Evolutionary conservation across 2,888 invertebrate species (phyloP).

Genomic region (Nebria salina): DNA sequence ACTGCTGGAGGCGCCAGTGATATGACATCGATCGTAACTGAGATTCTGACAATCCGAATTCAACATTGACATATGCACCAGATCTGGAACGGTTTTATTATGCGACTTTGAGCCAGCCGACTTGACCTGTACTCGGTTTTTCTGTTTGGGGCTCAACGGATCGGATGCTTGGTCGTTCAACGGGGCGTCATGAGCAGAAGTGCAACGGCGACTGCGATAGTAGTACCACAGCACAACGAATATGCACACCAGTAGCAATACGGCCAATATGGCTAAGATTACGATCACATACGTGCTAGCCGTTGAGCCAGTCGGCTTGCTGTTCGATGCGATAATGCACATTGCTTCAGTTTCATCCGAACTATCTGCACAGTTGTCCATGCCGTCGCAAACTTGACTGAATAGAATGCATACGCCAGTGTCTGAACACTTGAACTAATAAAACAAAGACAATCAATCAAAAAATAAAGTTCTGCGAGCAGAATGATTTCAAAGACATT

Average conservation of each 20-base stretch:
- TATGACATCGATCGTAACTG: slow-evolving; percentile 74
- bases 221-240: slow-evolving; percentile 52
- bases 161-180: slow-evolving; percentile 73
- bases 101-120: slow-evolving; percentile 57
- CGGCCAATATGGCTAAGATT: slow-evolving; percentile 67
- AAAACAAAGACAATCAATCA: slow-evolving; percentile 46
- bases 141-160: slow-evolving; percentile 69
- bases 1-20: slow-evolving; percentile 73
- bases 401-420: slow-evolving; percentile 78
- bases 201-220: slow-evolving; percentile 52
- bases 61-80: slow-evolving; percentile 73
- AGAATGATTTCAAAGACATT: slow-evolving; percentile 49
- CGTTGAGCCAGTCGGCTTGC: not conserved
- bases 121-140: slow-evolving; percentile 57
- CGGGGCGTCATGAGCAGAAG: slow-evolving; percentile 55
- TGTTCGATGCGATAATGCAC: slow-evolving; percentile 61
- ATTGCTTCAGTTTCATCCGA: slow-evolving; percentile 78
- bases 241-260: slow-evolving; percentile 62
- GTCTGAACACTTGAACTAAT: slow-evolving; percentile 77
- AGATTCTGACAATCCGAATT: slow-evolving; percentile 65
- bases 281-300: slow-evolving; percentile 65
- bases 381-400: slow-evolving; percentile 77
- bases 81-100: slow-evolving; percentile 62
- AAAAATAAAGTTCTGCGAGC: not conserved
- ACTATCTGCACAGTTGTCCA: slow-evolving; percentile 82